Conservation (phyloP, 2,113 vertebrate species). For the Laticauda laticaudata region DNA sequence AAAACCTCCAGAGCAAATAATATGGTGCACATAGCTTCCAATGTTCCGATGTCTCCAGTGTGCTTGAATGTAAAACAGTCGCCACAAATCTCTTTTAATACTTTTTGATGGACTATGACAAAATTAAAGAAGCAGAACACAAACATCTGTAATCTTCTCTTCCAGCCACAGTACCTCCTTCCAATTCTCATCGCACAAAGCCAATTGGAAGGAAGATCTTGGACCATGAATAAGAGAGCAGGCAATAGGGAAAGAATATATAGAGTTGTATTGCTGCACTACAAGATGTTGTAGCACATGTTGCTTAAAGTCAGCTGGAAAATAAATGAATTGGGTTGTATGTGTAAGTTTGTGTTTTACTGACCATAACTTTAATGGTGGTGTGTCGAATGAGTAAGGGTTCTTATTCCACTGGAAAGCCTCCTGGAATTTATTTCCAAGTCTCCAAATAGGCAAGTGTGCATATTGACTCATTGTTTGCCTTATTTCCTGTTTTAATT, state of each 20-base stretch:
- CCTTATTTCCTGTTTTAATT: slow-evolving; percentile 76
- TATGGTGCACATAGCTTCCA: not conserved
- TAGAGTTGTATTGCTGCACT: slow-evolving; percentile 19
- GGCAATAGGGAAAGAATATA: not conserved
- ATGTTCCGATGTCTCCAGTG: not conserved
- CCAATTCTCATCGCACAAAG: not conserved
- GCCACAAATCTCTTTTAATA: slow-evolving; percentile 19
- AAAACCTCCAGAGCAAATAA: not conserved
- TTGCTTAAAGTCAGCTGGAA: slow-evolving; percentile 31
- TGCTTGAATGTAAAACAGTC: not conserved
- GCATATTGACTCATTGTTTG: slow-evolving; percentile 69
- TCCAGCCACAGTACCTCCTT: not conserved
- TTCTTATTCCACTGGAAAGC: slow-evolving; percentile 47
- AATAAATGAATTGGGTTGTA: slow-evolving; percentile 10
- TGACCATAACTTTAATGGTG: slow-evolving; percentile 30
- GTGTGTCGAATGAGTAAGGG: slow-evolving; percentile 43
- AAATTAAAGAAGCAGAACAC: slow-evolving; percentile 8
- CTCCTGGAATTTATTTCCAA: slow-evolving; percentile 57
- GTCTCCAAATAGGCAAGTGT: slow-evolving; percentile 51
- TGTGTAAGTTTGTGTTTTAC: not conserved
- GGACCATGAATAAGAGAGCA: not conserved
- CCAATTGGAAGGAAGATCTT: not conserved
- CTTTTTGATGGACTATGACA: slow-evolving; percentile 16
- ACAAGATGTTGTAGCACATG: slow-evolving; percentile 9
- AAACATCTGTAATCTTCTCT: slow-evolving; percentile 15